Evolutionary conservation across 2,113 vertebrate species (phyloP).

Genomic region (Anarhynchus alexandrinus): DNA sequence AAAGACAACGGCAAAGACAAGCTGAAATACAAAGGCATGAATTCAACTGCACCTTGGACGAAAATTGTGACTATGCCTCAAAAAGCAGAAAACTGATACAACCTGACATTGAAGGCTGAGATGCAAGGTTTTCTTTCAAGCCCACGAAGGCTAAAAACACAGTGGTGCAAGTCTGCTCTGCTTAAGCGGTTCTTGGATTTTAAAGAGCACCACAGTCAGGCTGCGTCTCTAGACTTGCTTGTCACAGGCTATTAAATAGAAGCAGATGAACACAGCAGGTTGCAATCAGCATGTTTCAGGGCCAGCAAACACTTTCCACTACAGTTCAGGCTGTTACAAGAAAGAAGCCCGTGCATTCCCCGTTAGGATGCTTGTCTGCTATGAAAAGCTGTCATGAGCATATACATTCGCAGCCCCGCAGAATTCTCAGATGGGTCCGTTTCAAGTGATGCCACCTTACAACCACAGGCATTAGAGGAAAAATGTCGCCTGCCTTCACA

Average conservation of each 20-base stretch:
- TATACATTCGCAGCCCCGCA: slow-evolving; percentile 26
- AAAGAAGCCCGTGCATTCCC: slow-evolving; percentile 12
- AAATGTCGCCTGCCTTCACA: background rate
- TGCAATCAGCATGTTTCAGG: slow-evolving; percentile 59
- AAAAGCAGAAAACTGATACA: slow-evolving; percentile 56
- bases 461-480: background rate
- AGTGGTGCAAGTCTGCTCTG: slow-evolving; percentile 31
- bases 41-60: slow-evolving; percentile 64
- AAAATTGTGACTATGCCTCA: slow-evolving; percentile 49
- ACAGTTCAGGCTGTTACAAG: slow-evolving; percentile 27
- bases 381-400: background rate
- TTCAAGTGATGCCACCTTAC: slow-evolving; percentile 15
- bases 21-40: slow-evolving; percentile 71
- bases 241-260: slow-evolving; percentile 69
- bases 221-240: slow-evolving; percentile 51
- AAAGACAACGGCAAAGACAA: slow-evolving; percentile 71
- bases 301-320: slow-evolving; percentile 38
- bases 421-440: slow-evolving; percentile 40
- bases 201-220: slow-evolving; percentile 70
- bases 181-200: slow-evolving; percentile 54
- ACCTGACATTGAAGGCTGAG: slow-evolving; percentile 36
- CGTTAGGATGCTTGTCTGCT: background rate
- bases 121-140: slow-evolving; percentile 1
- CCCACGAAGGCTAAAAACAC: slow-evolving; percentile 12
- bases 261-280: slow-evolving; percentile 69